phyloP scores from a whole-genome alignment of 1,140 invertebrate species.

The Zeugodacus cucurbitae region DNA sequence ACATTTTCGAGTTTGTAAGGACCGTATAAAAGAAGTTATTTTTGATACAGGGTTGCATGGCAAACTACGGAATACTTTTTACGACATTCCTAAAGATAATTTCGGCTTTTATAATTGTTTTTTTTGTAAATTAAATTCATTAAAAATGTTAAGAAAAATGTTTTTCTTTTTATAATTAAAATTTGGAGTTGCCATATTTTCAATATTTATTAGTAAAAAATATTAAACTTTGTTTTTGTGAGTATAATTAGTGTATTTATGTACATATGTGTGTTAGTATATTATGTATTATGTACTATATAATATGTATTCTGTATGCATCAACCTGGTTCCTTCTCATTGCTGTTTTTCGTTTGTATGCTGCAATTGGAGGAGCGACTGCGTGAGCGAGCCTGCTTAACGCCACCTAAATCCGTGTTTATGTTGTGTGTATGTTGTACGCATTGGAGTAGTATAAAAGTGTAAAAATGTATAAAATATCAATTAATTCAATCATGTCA shows the following conservation, averaged over 20 bases:
- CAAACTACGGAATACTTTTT: too few species aligned
- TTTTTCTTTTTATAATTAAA: too few species aligned
- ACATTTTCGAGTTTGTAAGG: too few species aligned
- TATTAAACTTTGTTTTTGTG: background rate
- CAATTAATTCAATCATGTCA: background rate
- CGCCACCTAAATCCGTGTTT: conserved; percentile 56
- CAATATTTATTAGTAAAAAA: too few species aligned
- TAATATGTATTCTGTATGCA: conserved; percentile 15
- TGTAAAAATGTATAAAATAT: conserved; percentile 4
- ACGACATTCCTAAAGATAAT: too few species aligned
- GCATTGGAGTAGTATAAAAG: background rate
- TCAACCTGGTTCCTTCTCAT: conserved; percentile 63
- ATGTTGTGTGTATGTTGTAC: conserved; percentile 40
- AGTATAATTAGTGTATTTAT: conserved; percentile 1
- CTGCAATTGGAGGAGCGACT: conserved; percentile 64
- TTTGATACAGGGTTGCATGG: too few species aligned
- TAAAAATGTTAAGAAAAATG: too few species aligned
- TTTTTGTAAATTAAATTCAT: too few species aligned
- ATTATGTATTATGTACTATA: conserved; percentile 46
- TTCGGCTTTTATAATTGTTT: too few species aligned
- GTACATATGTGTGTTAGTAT: conserved; percentile 33
- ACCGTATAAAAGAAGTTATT: too few species aligned
- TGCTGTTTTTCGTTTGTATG: conserved; percentile 64
- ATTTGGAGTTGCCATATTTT: too few species aligned
- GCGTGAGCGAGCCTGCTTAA: conserved; percentile 63